phyloP scores from a whole-genome alignment of 2,797 vertebrate species.

The Oophaga sylvatica region DNA sequence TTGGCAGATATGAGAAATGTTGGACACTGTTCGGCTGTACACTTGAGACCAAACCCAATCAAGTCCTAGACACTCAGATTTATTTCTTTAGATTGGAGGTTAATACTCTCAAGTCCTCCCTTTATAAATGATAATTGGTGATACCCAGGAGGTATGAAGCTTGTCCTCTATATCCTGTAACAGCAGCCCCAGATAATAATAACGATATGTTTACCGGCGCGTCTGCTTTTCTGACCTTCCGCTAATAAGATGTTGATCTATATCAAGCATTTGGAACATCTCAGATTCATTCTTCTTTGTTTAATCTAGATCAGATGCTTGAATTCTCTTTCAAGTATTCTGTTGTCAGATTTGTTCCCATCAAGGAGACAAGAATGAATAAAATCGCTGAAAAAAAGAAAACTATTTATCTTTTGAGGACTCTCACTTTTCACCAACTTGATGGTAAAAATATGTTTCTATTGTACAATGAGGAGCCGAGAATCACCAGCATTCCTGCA shows the following conservation, averaged over 20 bases:
- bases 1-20: too few species aligned
- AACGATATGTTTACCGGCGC: background rate
- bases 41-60: too few species aligned
- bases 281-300: conserved; percentile 21
- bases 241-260: conserved; percentile 32
- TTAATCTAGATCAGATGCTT: conserved; percentile 42
- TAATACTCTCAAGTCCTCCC: background rate
- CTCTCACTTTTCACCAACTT: conserved; percentile 13
- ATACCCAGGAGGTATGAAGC: background rate
- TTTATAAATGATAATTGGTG: background rate
- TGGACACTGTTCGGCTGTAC: too few species aligned
- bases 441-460: background rate
- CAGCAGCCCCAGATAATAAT: background rate
- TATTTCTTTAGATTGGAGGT: background rate
- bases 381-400: conserved; percentile 19
- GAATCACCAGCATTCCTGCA: background rate
- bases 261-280: conserved; percentile 19
- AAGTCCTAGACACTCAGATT: too few species aligned
- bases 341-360: conserved; percentile 30
- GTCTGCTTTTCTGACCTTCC: background rate
- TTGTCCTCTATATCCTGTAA: background rate
- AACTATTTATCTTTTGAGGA: conserved; percentile 40
- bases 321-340: conserved; percentile 45
- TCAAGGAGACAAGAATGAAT: conserved; percentile 38
- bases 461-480: background rate